Conservation (phyloP, 2,113 vertebrate species). For the Neolamprologus falcicula region DNA sequence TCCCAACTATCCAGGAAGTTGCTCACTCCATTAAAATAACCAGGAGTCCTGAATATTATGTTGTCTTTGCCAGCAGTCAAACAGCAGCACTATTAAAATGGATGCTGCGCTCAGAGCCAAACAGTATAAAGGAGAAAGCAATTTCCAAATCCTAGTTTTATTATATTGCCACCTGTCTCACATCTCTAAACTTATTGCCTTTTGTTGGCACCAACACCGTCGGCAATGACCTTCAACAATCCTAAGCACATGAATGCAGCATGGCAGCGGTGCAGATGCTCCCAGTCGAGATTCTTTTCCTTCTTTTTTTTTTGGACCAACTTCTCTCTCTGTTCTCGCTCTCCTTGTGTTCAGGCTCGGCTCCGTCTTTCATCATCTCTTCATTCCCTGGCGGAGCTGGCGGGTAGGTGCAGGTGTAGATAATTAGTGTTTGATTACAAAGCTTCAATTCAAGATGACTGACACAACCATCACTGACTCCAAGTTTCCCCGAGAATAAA, state of each 20-base stretch:
- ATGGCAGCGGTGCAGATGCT: background rate
- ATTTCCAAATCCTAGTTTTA: constrained; percentile 43
- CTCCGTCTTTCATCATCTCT: background rate
- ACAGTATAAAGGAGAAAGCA: constrained; percentile 22
- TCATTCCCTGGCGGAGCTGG: background rate
- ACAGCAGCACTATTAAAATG: constrained; percentile 27
- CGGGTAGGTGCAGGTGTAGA: background rate
- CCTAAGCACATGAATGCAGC: constrained; percentile 22
- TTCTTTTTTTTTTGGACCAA: background rate
- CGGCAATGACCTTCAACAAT: constrained; percentile 36
- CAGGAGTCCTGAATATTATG: constrained; percentile 7
- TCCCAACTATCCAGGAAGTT: background rate
- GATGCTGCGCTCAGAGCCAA: constrained; percentile 28
- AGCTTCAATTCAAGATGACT: background rate
- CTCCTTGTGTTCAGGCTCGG: background rate
- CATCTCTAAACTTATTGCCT: constrained; percentile 13
- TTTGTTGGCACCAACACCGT: constrained; percentile 22
- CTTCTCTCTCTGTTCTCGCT: background rate
- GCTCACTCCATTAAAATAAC: constrained; percentile 4
- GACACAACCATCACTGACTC: background rate
- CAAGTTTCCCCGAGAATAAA: background rate
- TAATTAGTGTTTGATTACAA: constrained; percentile 1
- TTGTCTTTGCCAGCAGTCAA: constrained; percentile 9
- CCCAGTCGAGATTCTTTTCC: background rate
- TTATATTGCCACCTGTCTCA: constrained; percentile 38